These are phyloP conservation scores for Trididemnum miniatum DNA, from an alignment of 23 tunicate species.

Conservation along the genomic window DNA sequence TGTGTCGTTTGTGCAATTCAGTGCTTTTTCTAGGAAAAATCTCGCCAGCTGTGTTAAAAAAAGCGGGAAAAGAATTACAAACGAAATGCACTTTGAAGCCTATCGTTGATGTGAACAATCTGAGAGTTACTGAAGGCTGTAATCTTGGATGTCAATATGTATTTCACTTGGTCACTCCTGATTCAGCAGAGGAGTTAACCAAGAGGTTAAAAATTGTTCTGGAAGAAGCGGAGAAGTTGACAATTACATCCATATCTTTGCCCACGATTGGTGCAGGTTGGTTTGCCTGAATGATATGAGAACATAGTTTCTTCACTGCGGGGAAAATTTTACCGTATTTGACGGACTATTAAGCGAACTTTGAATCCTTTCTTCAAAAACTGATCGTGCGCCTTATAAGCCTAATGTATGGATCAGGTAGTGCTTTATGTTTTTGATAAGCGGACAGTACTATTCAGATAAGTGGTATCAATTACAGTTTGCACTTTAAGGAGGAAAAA, in stretches of 20 bases:
- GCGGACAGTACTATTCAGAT: too few species aligned
- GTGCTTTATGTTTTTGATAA: too few species aligned
- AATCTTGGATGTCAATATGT: constrained; percentile 19
- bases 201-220: background rate
- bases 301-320: background rate
- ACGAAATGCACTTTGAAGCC: background rate
- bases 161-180: constrained; percentile 22
- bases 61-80: background rate
- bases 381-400: background rate
- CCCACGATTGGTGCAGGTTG: constrained; percentile 37
- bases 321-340: too few species aligned
- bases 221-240: constrained; percentile 8
- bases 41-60: background rate
- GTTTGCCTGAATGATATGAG: too few species aligned
- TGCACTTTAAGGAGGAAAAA: too few species aligned
- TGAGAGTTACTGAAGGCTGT: constrained; percentile 5
- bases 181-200: background rate
- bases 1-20: too few species aligned
- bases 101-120: background rate
- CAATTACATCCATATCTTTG: background rate
- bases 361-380: background rate
- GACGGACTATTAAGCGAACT: background rate
- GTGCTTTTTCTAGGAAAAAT: constrained; percentile 19
- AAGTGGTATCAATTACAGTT: too few species aligned
- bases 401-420: too few species aligned